These are phyloP conservation scores for Agrochola lychnidis DNA, from an alignment of 2,888 invertebrate species.

Conservation along the genomic window DNA sequence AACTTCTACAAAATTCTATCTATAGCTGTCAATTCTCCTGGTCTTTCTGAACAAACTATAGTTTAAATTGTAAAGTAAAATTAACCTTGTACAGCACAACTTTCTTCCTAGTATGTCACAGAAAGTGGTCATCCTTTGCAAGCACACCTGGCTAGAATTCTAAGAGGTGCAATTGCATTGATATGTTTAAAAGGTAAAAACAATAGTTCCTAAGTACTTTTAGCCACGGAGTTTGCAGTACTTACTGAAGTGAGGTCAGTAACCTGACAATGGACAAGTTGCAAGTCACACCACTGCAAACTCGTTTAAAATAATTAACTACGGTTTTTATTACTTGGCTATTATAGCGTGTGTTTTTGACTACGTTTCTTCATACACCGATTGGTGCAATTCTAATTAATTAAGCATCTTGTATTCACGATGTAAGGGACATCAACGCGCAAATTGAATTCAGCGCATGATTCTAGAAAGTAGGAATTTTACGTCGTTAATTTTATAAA, in stretches of 20 bases:
- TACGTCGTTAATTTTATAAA: background rate
- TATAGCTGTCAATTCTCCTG: no score
- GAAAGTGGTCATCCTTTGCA: constrained; percentile 39
- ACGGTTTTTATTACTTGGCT: constrained; percentile 2
- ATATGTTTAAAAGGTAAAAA: constrained; percentile 47
- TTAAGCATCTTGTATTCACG: background rate
- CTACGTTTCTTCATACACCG: background rate
- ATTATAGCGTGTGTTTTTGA: no score
- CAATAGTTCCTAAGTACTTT: constrained; percentile 7
- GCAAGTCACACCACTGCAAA: constrained; percentile 34
- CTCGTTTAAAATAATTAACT: constrained; percentile 31
- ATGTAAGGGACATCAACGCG: background rate
- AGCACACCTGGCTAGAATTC: constrained; percentile 18
- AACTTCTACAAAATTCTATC: no score
- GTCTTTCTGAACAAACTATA: background rate
- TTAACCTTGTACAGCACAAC: background rate
- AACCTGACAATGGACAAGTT: constrained; percentile 22
- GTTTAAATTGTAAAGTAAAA: background rate
- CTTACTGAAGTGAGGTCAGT: constrained; percentile 5
- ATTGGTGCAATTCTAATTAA: background rate
- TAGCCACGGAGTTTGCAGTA: background rate
- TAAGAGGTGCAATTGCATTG: constrained; percentile 31
- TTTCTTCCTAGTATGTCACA: constrained; percentile 33
- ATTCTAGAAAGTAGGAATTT: background rate
- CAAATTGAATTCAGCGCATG: background rate